A percentile compares a stretch with the other conserved stretches of the same genome.
Conservation (phyloP, 2,888 invertebrate species). For the Euzophera pinguis region DNA sequence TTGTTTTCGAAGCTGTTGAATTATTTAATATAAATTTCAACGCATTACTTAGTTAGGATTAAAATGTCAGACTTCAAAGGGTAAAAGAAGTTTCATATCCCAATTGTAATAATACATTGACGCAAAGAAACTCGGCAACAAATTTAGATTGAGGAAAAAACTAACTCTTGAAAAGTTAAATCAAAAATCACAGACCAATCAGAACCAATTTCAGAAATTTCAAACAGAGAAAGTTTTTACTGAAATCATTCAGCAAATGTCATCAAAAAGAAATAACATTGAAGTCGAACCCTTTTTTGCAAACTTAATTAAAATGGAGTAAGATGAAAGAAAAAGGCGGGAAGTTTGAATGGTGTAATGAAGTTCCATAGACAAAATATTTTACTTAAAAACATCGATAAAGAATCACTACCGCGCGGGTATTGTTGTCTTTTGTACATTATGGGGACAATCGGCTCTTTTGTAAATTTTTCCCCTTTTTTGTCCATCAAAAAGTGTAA, state of each 20-base stretch:
- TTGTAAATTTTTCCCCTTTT: constrained; percentile 13
- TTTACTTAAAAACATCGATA: constrained; percentile 8
- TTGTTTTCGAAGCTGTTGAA: constrained; percentile 5
- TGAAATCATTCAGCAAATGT: constrained; percentile 71
- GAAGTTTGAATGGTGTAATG: constrained; percentile 36
- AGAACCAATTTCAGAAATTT: constrained; percentile 44
- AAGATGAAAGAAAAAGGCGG: constrained; percentile 30
- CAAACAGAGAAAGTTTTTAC: constrained; percentile 54
- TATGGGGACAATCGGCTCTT: constrained; percentile 10
- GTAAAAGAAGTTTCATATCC: background rate
- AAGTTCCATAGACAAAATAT: constrained; percentile 16
- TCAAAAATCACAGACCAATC: constrained; percentile 44
- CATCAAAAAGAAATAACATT: constrained; percentile 73
- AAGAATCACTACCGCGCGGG: constrained; percentile 9
- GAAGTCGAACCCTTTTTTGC: constrained; percentile 49
- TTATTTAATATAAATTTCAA: background rate
- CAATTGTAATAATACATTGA: constrained; percentile 8
- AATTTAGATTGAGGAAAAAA: constrained; percentile 23
- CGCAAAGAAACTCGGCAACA: constrained; percentile 4
- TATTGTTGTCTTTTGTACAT: constrained; percentile 6
- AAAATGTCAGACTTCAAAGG: background rate
- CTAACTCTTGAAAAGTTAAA: constrained; percentile 33
- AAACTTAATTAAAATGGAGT: constrained; percentile 68
- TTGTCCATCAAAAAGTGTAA: constrained; percentile 9
- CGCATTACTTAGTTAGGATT: background rate